Evolutionary conservation across 2,888 invertebrate genomes (phyloP), one percentile per base, ranked within the genome.

Genomic region (Stenichneumon culpator): DNA sequence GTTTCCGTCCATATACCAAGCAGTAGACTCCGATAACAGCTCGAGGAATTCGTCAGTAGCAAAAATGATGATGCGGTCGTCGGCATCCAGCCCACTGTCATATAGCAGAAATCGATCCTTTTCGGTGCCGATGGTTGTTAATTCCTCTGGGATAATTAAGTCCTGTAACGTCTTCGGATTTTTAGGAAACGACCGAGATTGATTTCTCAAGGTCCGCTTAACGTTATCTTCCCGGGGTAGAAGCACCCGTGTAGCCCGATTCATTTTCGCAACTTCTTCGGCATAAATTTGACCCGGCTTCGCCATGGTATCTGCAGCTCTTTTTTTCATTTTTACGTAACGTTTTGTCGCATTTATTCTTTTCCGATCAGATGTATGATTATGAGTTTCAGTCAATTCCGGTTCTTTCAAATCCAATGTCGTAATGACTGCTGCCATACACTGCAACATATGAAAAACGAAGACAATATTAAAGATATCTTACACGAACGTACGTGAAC

Each of bases 1-100:
- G 32, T 74, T 78, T 25, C 78, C 78, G 32, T 78, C 68, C 44
- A 69, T 54, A 19, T 25, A 68, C 78, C 78, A 68, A 9, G 44
- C 44, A n/a, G 3, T 14, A 16, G 57, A 14, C n/a, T 68, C 19
- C 2, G 32, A 19, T 22, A 78, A 57, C 5, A 68, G n/a, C 11
- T 54, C 54, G n/a, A 78, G 16, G 32, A 54, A 32, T 9, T 44
- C 22, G 14, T 69, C 78, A 0, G 78, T 57, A 7, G 78, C 69
- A 32, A 78, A 78, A 5, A 77, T 77, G 3, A 77, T 52, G 2
- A 65, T 67, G 19, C 77, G 39, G 14, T 50, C 19, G 1, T 14
- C 25, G 3, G 63, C 32, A 39, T 75, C 44, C 0, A 28, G 19
- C 5, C 77, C 63, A 50, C 65, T 77, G 14, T 77, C 77, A 11